Conservation (phyloP, 2,888 invertebrate genomes). For the Heliconius aoede region DNA sequence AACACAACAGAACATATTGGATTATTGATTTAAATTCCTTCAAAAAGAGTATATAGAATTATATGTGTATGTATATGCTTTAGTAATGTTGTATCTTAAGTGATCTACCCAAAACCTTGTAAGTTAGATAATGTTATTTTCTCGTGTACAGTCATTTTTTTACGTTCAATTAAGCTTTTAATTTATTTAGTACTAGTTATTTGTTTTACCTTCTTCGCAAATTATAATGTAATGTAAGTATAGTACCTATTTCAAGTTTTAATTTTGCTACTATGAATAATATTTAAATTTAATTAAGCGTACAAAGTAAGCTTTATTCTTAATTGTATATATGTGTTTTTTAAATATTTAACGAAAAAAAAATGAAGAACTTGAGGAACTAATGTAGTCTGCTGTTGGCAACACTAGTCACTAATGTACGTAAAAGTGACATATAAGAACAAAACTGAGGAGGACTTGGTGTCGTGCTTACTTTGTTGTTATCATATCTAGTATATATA, state of each 20-base stretch:
- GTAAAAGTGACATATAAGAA: not conserved
- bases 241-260: no score
- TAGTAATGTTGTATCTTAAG: slow-evolving; percentile 2
- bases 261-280: no score
- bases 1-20: not conserved
- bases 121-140: not conserved
- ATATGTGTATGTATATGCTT: not conserved
- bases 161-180: not conserved
- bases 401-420: not conserved
- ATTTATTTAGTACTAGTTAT: no score
- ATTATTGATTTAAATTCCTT: not conserved
- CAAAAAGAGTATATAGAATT: not conserved
- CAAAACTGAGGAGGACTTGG: not conserved
- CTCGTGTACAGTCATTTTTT: not conserved
- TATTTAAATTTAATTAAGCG: no score
- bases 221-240: no score
- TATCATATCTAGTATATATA: no score
- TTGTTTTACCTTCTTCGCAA: no score
- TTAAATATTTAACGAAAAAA: no score
- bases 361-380: no score
- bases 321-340: no score
- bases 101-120: not conserved
- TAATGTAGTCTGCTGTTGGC: no score
- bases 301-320: no score
- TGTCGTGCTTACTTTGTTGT: not conserved